Base-by-base conservation (phyloP, 2,113 vertebrate species). In the Atrichornis clamosus region DNA sequence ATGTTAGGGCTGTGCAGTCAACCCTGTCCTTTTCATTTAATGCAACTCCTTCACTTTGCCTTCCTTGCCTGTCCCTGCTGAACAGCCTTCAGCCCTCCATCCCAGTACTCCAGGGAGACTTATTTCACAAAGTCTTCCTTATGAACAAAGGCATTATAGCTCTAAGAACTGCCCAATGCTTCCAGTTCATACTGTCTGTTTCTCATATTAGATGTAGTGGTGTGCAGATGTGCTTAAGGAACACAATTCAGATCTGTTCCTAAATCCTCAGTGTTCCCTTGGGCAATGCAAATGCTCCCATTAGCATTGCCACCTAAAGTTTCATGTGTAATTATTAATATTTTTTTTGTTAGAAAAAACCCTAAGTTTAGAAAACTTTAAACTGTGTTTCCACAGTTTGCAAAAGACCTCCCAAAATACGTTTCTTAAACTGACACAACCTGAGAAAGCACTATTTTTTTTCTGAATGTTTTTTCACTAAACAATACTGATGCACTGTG, bases 71-170 rank as follows among this genome's bases (percentile, higher is more conserved):
- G 7, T 33, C 16, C 22, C 12, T 63, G 30, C 37, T 55, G 14
- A 52, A 47, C 6, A 63, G 18, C 13, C n/a, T 50, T 21, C 24
- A 84, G 5, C 7, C 0, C 4, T 68, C 26, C 53, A 67, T 26
- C 13, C 13, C 44, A 50, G 10, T 24, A 8, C 5, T 59, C 9
- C 39, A 33, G 14, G 10, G 7, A 15, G 15, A 46, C 17, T 69
- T 33, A 60, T 46, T 60, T 18, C 27, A 33, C 33, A 46, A 59
- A 26, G 14, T 60, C 33, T 28, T 53, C 19, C 27, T 37, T 37
- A 33, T 37, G 0, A 0, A 3, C 22, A 52, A 53, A 53, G 18
- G 27, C 3, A 15, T 37, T 21, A 23, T 7, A 33, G 39, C 33
- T 39, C 55, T 69, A 22, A 46, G 37, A 39, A 44, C 14, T 19